Base-by-base conservation (phyloP, 2,888 invertebrate genomes). In the Sicus ferrugineus region DNA sequence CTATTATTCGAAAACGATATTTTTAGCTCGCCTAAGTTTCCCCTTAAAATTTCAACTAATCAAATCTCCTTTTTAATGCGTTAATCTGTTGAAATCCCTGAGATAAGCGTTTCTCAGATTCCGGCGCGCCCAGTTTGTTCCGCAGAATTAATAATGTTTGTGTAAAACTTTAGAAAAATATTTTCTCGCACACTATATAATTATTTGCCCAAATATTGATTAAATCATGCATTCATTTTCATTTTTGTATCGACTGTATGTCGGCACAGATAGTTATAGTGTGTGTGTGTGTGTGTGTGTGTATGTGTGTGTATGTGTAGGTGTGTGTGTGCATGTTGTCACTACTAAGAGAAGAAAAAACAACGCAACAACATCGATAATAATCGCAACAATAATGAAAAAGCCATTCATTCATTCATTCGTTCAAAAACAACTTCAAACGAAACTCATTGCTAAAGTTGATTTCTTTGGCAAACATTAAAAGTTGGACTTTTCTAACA, bases 401-500 rank as follows among this genome's bases (percentile, higher is more conserved):
- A 42, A 42, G n/a, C 42, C 42, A 16, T 9, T 14, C 42, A 9
- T 42, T 7, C 4, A 16, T 42, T 16, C 42, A n/a, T 42, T n/a
- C 42, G 5, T 42, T 1, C 11, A 4, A n/a, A 42, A n/a, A 14
- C 42, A 42, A 42, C 42, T 42, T 38, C 11, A 11, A 9, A n/a
- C 42, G 16, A 42, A 62, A n/a, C 46, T 26, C 62, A 62, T 62
- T 58, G 28, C 48, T 31, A 16, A n/a, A 28, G 62, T 54, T 65
- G 65, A 65, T 65, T 65, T 54, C 54, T 65, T 54, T 9, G 28
- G 54, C 38, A 34, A 65, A 65, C 54, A 65, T 52, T 23, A 19
- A 14, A 4, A 16, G 31, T n/a, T 16, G 54, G 26, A 65, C 21
- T 23, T 54, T 52, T 58, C 19, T 58, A 9, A 23, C 30, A n/a